Base-by-base conservation (phyloP, 2,888 invertebrate species). In the Limnephilus marmoratus region DNA sequence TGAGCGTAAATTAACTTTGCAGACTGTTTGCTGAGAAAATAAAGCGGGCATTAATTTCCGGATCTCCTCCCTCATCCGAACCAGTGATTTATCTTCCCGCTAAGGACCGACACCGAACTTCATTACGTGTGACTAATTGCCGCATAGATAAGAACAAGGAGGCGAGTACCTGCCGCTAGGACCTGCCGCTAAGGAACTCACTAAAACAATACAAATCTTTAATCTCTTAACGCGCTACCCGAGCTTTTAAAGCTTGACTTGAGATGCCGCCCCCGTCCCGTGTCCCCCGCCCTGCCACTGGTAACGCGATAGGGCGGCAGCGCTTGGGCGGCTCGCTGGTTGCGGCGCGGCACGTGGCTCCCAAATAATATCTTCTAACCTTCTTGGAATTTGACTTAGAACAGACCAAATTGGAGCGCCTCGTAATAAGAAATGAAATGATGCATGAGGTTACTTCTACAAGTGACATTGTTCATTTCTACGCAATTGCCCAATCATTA, bases 51-150 rank as follows among this genome's bases (percentile, higher is more conserved):
- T 93, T 92, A 93, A 92, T 81, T 91, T 82, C 83, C 49, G 89
- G 87, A 91, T 85, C 29, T 81, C 91, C 86, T 89, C 92, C 92
- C 90, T 91, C 90, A 81, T 81, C 91, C 88, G 85, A 83, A 68
- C 89, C 86, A 31, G 90, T 93, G 93, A 93, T 93, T 93, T 93
- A 93, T 89, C 88, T 89, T 37, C 81, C 80, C 68, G 91, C 85
- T n/a, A 18, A 31, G 85, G 81, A 90, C 53, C 90, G 81, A 49
- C 45, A 87, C 87, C 87, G 82, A 37, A 91, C 93, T 93, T 93
- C 93, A 90, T 93, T 93, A 93, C 86, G 92, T 91, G 92, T 93
- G 93, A 93, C 93, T 93, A 93, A 93, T 93, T 92, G 91, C 93
- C 89, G 81, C 37, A 37, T 41, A 93, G 92, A 93, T 93, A 93